Evolutionary conservation across 2,113 vertebrate species (phyloP).

Genomic region (Camelus dromedarius): DNA sequence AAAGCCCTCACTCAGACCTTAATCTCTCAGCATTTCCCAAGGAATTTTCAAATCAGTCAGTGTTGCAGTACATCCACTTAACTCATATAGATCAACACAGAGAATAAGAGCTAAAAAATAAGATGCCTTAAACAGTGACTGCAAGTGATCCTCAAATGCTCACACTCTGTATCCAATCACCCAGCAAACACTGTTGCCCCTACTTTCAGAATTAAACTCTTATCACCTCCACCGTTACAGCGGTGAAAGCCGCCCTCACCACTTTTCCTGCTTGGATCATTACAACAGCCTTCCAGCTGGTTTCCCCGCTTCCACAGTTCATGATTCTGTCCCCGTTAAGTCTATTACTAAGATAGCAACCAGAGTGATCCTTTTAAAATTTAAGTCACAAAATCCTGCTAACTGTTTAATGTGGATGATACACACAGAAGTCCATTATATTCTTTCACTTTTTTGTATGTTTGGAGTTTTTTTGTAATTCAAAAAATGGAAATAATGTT

Average conservation of each 20-base stretch:
- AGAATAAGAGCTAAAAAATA: neutral
- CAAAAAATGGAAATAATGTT: neutral
- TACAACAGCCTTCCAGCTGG: neutral
- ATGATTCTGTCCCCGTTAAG: neutral
- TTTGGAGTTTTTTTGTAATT: neutral
- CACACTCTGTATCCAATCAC: neutral
- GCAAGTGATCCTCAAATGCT: neutral
- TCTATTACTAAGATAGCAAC: neutral
- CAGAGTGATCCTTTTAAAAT: neutral
- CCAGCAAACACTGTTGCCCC: neutral
- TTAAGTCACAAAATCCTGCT: neutral
- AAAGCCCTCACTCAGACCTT: neutral
- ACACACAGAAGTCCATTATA: neutral
- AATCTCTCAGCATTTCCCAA: neutral
- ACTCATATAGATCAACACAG: neutral
- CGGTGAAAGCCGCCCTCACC: neutral
- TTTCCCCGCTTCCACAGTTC: neutral
- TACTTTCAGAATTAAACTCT: neutral
- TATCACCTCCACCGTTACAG: neutral
- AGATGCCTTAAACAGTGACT: neutral
- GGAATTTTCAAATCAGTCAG: neutral
- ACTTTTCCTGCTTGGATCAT: neutral
- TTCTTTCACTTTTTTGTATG: neutral
- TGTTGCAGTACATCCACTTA: neutral
- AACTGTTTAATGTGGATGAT: neutral